phyloP scores from a whole-genome alignment of 2,113 vertebrate genomes.

The Colistium nudipinnis region DNA sequence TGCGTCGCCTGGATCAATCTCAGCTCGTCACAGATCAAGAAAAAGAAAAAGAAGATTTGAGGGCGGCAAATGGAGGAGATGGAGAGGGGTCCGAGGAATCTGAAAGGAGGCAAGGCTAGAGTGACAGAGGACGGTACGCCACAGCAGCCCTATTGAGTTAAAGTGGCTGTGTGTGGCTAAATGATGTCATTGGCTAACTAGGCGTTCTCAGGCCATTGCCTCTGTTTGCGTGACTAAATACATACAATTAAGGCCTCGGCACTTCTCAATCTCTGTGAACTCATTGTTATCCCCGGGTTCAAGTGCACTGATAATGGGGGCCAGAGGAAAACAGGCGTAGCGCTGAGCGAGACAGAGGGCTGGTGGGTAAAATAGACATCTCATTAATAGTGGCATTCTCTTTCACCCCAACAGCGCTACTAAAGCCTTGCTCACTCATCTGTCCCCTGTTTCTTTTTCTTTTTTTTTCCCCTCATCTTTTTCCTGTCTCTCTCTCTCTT shows the following conservation, averaged over 20 bases:
- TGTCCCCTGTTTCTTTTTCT: conserved; percentile 47
- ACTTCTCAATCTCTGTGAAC: conserved; percentile 98
- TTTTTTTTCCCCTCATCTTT: conserved; percentile 15
- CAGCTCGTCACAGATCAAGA: too few species aligned
- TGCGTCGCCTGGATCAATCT: too few species aligned
- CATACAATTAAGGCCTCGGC: conserved; percentile 98
- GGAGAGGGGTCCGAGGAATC: conserved; percentile 22
- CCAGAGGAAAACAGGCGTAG: conserved; percentile 92
- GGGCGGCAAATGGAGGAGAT: not conserved
- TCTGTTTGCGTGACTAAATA: conserved; percentile 99
- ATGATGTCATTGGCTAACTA: conserved; percentile 98
- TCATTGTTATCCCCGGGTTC: conserved; percentile 99
- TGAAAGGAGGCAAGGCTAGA: conserved; percentile 44
- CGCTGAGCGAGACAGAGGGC: conserved; percentile 85
- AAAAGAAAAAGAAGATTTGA: not conserved
- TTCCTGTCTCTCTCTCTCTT: conserved; percentile 2
- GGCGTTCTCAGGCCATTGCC: conserved; percentile 99
- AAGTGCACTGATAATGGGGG: conserved; percentile 99
- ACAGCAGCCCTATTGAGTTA: conserved; percentile 90
- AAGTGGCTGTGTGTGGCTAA: conserved; percentile 87
- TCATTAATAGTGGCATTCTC: conserved; percentile 87
- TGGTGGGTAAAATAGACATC: conserved; percentile 89
- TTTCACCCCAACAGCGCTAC: conserved; percentile 72
- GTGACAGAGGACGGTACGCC: conserved; percentile 68
- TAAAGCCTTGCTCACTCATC: conserved; percentile 67